A percentile compares a stretch with the other conserved stretches of the same genome.
Conservation (phyloP, 2,888 invertebrate genomes). For the Macrophya annulata region DNA sequence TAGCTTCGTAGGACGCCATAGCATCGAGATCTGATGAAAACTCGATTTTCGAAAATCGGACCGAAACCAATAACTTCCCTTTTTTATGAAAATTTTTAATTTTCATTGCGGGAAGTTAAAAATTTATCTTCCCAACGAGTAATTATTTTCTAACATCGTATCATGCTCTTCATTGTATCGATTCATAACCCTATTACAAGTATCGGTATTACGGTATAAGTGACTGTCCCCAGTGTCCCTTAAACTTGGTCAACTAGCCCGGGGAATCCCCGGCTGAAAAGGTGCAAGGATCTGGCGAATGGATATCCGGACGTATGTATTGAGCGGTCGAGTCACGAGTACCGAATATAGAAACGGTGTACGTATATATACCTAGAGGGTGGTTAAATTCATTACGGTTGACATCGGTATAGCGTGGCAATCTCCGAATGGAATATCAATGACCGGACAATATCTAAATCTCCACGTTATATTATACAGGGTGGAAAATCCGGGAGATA, state of each 20-base stretch:
- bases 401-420: slow-evolving; percentile 63
- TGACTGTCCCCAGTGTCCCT: slow-evolving; percentile 13
- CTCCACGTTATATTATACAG: not conserved
- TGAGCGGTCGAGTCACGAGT: slow-evolving; percentile 51
- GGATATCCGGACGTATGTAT: slow-evolving; percentile 27
- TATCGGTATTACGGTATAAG: not conserved
- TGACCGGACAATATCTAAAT: slow-evolving; percentile 56
- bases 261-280: slow-evolving; percentile 28
- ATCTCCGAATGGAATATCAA: slow-evolving; percentile 67
- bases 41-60: no score
- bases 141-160: not conserved
- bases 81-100: no score
- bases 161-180: not conserved
- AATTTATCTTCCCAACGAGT: not conserved
- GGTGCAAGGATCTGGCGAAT: not conserved
- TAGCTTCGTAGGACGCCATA: no score
- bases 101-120: no score
- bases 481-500: not conserved
- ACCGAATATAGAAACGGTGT: not conserved
- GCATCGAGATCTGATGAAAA: no score
- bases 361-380: slow-evolving; percentile 39
- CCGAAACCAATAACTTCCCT: no score
- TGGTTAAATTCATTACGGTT: slow-evolving; percentile 68
- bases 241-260: slow-evolving; percentile 3
- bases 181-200: not conserved